A percentile compares a stretch with the other conserved stretches of the same genome.
These are phyloP conservation scores for Sebastes itinus DNA, from an alignment of 2,797 vertebrate genomes.

Conservation along the genomic window DNA sequence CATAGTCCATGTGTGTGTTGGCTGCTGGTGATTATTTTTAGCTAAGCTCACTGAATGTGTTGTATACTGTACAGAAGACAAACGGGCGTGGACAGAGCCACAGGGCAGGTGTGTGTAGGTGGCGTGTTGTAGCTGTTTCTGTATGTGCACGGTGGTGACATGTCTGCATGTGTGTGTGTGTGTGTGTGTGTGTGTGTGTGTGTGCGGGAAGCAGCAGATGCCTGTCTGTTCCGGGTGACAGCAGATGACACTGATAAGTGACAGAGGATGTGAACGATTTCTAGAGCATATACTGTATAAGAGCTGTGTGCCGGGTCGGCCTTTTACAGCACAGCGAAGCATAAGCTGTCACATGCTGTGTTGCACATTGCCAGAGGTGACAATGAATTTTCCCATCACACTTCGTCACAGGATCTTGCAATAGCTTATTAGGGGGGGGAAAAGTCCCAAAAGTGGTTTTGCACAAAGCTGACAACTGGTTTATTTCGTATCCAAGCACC, in stretches of 20 bases:
- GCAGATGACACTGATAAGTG: constrained; percentile 70
- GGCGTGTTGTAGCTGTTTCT: not conserved
- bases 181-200: constrained; percentile 3
- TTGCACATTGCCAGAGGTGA: constrained; percentile 42
- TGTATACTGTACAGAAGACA: constrained; percentile 19
- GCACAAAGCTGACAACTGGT: not conserved
- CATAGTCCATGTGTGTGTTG: constrained; percentile 68
- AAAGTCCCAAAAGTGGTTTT: not conserved
- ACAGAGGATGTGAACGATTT: constrained; percentile 54
- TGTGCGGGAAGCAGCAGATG: constrained; percentile 58
- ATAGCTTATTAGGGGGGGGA: not conserved
- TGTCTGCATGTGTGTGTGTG: not conserved
- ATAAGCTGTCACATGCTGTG: constrained; percentile 40
- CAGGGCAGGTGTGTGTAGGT: constrained; percentile 56
- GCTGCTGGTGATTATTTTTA: constrained; percentile 76
- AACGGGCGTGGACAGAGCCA: constrained; percentile 29
- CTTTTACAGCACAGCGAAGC: constrained; percentile 12
- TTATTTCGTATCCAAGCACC: not conserved
- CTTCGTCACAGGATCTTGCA: constrained; percentile 25
- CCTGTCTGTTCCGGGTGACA: constrained; percentile 71
- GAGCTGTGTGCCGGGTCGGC: constrained; percentile 15
- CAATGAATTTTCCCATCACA: constrained; percentile 31
- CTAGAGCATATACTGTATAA: constrained; percentile 27
- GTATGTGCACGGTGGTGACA: not conserved
- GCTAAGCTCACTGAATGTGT: constrained; percentile 41